phyloP scores from a whole-genome alignment of 2,113 vertebrate genomes.

The Poecilia latipinna region DNA sequence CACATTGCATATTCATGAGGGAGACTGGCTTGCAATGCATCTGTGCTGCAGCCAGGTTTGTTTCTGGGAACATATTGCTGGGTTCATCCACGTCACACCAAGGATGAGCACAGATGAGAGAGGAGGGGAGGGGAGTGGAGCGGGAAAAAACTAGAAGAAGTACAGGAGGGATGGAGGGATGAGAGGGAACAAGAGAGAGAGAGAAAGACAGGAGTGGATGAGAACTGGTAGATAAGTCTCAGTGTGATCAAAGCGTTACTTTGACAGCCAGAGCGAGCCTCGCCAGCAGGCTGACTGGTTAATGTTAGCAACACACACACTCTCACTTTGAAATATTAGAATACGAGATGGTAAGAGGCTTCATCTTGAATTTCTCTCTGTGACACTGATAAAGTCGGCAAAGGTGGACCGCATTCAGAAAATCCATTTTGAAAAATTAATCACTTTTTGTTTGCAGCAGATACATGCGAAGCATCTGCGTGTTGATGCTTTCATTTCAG shows the following conservation, averaged over 20 bases:
- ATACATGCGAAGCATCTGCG: too few species aligned
- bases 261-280: constrained; percentile 53
- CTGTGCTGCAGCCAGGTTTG: not conserved
- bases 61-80: constrained; percentile 11
- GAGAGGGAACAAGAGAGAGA: constrained; percentile 18
- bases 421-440: not conserved
- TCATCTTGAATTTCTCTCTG: constrained; percentile 31
- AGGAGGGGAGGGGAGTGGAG: not conserved
- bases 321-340: constrained; percentile 34
- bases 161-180: not conserved
- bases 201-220: constrained; percentile 40
- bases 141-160: not conserved
- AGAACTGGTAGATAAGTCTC: constrained; percentile 55
- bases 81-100: not conserved
- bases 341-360: constrained; percentile 30
- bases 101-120: not conserved
- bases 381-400: not conserved
- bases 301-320: constrained; percentile 29
- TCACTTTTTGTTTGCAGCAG: not conserved
- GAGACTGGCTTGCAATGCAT: not conserved
- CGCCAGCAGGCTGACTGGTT: constrained; percentile 43
- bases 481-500: constrained; percentile 1
- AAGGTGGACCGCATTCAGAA: not conserved
- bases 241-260: constrained; percentile 59
- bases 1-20: not conserved